These are phyloP conservation scores for Fragum sueziense DNA, from an alignment of 2,888 invertebrate species.

Conservation along the genomic window DNA sequence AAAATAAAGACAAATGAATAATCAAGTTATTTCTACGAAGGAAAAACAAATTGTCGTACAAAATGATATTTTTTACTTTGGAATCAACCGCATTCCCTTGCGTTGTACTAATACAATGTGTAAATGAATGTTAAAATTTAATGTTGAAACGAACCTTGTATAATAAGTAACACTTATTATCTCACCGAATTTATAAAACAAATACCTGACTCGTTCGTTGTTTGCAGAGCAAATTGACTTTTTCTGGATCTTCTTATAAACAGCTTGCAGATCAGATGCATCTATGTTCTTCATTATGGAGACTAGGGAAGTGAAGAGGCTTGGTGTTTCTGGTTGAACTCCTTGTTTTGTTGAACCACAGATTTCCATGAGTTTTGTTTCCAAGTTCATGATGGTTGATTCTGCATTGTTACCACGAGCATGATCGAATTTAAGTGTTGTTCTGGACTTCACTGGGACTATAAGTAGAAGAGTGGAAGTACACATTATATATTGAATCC, in stretches of 20 bases:
- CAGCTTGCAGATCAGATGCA: conserved; percentile 74
- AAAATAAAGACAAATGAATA: too few relatives aligned
- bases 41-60: too few relatives aligned
- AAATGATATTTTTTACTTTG: too few relatives aligned
- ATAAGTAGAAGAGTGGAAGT: too few relatives aligned
- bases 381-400: conserved; percentile 49
- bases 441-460: conserved; percentile 4
- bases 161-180: too few relatives aligned
- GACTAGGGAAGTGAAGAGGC: conserved; percentile 83
- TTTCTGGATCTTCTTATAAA: conserved; percentile 66
- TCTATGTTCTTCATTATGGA: conserved; percentile 80
- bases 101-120: too few relatives aligned
- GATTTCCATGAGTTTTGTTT: conserved; percentile 68
- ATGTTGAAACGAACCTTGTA: too few relatives aligned
- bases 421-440: conserved; percentile 68
- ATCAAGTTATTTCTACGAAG: too few relatives aligned
- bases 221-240: conserved; percentile 68
- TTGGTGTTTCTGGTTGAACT: conserved; percentile 82
- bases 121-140: too few relatives aligned
- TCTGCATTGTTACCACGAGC: conserved; percentile 30
- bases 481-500: too few relatives aligned
- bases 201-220: conserved; percentile 67
- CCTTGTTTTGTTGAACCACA: conserved; percentile 76
- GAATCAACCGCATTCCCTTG: too few relatives aligned
- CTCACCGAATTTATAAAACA: too few relatives aligned